Percentiles rank a stretch among this genome's conserved stretches.
phyloP scores from a whole-genome alignment of 2,113 vertebrate genomes.

The Scomber colias region DNA sequence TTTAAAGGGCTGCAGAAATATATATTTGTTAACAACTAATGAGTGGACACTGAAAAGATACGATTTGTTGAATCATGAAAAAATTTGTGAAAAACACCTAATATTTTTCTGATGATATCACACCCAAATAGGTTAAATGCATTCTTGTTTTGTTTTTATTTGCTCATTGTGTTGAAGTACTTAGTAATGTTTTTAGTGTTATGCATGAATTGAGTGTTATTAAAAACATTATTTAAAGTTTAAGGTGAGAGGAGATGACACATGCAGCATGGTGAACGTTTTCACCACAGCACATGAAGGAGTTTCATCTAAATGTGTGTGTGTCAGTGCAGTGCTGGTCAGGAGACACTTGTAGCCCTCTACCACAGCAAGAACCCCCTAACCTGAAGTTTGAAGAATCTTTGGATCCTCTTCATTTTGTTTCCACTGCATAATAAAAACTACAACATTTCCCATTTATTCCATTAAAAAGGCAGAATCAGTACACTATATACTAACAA shows the following conservation, averaged over 20 bases:
- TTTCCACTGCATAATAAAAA: not conserved
- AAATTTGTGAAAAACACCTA: not conserved
- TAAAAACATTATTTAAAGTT: not conserved
- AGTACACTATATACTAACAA: not conserved
- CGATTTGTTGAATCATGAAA: not conserved
- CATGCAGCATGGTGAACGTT: not conserved
- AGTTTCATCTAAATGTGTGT: not conserved
- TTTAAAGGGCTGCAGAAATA: too few species aligned
- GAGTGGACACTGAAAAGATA: not conserved
- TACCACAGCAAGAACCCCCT: too few species aligned
- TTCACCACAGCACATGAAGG: not conserved
- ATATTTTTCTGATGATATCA: not conserved
- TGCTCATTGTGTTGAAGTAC: not conserved
- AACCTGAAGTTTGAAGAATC: too few species aligned
- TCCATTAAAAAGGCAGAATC: not conserved
- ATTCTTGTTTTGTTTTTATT: slow-evolving; percentile 6
- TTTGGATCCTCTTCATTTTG: not conserved
- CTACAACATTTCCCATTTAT: too few species aligned
- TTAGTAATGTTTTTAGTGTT: not conserved
- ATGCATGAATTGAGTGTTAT: slow-evolving; percentile 18
- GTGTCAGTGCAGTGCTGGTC: too few species aligned
- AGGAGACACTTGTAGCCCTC: too few species aligned
- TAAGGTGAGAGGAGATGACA: not conserved
- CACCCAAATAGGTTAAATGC: not conserved
- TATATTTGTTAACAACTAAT: too few species aligned